Evolutionary conservation across 1,140 invertebrate species (phyloP), one percentile per base, ranked within the genome.

Genomic region (Aphelenchoides fujianensis): DNA sequence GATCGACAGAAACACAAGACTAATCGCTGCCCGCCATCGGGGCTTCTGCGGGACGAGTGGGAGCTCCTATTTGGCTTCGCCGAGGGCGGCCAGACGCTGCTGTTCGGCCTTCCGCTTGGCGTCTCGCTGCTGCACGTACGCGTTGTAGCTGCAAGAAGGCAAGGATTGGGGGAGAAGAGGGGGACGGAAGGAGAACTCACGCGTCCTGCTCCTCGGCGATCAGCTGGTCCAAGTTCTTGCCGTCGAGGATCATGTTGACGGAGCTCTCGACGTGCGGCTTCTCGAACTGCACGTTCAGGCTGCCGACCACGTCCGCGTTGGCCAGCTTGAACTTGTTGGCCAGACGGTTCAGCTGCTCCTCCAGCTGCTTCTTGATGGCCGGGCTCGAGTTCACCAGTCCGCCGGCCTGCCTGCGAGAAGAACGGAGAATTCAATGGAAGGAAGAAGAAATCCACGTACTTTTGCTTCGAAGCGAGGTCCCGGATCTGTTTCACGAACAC

Each of bases 331-430:
- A 82, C 55, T 82, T 82, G 5, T 76, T 54, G 19, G 81, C 81
- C 31, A 82, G 61, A 31, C 83, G 82, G 63, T 80, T 82, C 19
- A 82, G 78, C 41, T 85, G 74, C 19, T 82, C 81, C 16, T 82
- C 76, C 9, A 82, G 74, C 23, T 83, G 59, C 62, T 82, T 85
- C 73, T 84, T 84, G 68, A 83, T 68, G 69, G 84, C 73, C n/a
- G 84, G 78, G 5, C 69, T 77, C 41, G 75, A 53, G 35, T 79
- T 75, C 28, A 83, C 52, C 19, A 80, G 53, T 5, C 76, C 76
- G 34, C 77, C 77, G 55, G 75, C 80, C 37, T 71, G 52, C 52
- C 76, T 78, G 31, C n/a, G n/a, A n/a, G n/a, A n/a, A 67, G 71
- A 64, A 12, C 66, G 12, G n/a, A 66, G n/a, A 75, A 73, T n/a